Conservation (phyloP, 2,888 invertebrate genomes). For the Pandemis cinnamomeana region DNA sequence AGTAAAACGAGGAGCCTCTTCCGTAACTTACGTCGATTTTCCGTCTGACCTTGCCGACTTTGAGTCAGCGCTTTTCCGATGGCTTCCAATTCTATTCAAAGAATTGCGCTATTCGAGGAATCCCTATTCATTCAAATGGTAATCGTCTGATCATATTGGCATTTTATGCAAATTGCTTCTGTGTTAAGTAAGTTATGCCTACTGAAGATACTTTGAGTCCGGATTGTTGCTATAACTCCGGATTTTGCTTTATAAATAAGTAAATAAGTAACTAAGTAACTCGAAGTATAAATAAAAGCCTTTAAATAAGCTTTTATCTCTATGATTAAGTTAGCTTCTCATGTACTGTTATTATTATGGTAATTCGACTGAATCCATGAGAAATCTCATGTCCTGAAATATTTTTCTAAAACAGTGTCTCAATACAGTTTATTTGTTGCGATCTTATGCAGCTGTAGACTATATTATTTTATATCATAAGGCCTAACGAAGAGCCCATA, state of each 20-base stretch:
- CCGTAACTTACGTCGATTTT: background rate
- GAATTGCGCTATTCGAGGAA: conserved; percentile 9
- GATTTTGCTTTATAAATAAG: background rate
- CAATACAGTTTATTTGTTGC: background rate
- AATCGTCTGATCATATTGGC: conserved; percentile 2
- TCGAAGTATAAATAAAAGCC: background rate
- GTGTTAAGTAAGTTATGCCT: background rate
- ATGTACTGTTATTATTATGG: too few relatives aligned
- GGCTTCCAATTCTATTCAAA: background rate
- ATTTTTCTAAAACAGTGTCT: background rate
- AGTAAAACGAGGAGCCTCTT: conserved; percentile 3
- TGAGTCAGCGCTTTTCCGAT: conserved; percentile 17
- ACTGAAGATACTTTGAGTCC: background rate
- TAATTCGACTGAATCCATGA: too few relatives aligned
- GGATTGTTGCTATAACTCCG: background rate
- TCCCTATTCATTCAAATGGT: conserved; percentile 12
- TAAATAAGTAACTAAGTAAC: too few relatives aligned
- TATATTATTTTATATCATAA: conserved; percentile 24
- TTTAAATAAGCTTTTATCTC: too few relatives aligned
- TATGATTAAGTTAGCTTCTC: too few relatives aligned
- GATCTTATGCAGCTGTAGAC: conserved; percentile 2
- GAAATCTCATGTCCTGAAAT: background rate
- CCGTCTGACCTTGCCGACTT: conserved; percentile 22
- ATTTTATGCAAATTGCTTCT: conserved; percentile 10
- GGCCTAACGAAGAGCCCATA: conserved; percentile 16